These are phyloP conservation scores for Talpa occidentalis DNA, from an alignment of 2,113 vertebrate species.

Conservation along the genomic window DNA sequence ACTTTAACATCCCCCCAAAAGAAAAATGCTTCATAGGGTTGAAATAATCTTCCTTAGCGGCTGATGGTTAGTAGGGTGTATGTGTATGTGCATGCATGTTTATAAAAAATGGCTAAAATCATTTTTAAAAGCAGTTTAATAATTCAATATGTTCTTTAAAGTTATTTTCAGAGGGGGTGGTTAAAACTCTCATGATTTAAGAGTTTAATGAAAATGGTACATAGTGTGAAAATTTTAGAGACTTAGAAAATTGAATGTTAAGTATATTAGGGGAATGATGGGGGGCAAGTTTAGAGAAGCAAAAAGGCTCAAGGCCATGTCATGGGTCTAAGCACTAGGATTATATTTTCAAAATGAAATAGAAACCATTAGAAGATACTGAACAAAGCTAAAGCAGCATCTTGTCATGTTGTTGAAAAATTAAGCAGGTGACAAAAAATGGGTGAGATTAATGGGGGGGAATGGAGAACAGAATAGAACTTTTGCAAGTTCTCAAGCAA, in stretches of 20 bases:
- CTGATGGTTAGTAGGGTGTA: neutral
- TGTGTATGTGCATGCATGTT: neutral
- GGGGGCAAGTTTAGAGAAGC: neutral
- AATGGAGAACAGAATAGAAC: neutral
- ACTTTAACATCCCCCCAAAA: neutral
- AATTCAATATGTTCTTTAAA: neutral
- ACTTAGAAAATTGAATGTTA: neutral
- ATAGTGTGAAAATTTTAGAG: neutral
- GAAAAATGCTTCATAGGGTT: neutral
- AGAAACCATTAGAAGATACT: neutral
- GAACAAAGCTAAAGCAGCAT: neutral
- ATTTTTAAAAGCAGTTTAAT: neutral
- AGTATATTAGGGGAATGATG: neutral
- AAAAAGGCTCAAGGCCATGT: neutral
- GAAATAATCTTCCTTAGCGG: neutral
- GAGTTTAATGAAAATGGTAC: neutral
- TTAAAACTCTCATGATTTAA: neutral
- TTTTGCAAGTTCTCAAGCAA: neutral
- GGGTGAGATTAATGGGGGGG: neutral
- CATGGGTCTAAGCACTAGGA: neutral
- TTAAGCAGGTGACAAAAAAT: neutral
- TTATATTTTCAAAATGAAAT: neutral
- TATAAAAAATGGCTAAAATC: neutral
- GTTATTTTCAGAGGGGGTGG: neutral
- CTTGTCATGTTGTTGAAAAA: neutral